A percentile compares a stretch with the other conserved stretches of the same genome.
phyloP scores from a whole-genome alignment of 2,113 vertebrate species.

The Mohoua ochrocephala region DNA sequence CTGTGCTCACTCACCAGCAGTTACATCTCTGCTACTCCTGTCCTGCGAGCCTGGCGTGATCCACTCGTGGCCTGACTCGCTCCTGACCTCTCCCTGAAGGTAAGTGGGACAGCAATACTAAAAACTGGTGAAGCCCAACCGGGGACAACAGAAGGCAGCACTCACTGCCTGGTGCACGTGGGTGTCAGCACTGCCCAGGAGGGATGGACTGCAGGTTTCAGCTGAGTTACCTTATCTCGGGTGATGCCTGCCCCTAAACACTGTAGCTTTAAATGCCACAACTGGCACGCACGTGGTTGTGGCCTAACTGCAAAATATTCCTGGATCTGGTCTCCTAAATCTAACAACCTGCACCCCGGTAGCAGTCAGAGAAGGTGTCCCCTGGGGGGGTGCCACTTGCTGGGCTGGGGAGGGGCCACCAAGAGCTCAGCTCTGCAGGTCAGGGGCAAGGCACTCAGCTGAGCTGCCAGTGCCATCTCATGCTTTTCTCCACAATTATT shows the following conservation, averaged over 20 bases:
- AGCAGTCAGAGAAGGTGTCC: neutral
- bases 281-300: neutral
- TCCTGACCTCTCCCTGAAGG: neutral
- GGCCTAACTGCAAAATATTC: neutral
- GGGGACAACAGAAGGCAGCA: neutral
- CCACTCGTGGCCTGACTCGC: neutral
- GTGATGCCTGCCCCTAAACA: neutral
- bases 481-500: neutral
- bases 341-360: neutral
- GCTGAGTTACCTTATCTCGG: fast-evolving
- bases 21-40: neutral
- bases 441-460: neutral
- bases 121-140: fast-evolving
- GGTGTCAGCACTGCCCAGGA: neutral
- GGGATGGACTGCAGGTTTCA: neutral
- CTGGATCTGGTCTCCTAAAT: neutral
- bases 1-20: neutral
- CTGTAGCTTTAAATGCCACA: neutral
- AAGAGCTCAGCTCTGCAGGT: neutral
- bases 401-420: neutral
- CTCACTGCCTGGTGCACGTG: neutral
- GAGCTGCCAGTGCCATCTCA: neutral
- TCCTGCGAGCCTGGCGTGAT: neutral
- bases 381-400: neutral
- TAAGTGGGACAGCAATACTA: neutral